phyloP scores from a whole-genome alignment of 1,140 invertebrate genomes.

The Argopecten irradians region DNA sequence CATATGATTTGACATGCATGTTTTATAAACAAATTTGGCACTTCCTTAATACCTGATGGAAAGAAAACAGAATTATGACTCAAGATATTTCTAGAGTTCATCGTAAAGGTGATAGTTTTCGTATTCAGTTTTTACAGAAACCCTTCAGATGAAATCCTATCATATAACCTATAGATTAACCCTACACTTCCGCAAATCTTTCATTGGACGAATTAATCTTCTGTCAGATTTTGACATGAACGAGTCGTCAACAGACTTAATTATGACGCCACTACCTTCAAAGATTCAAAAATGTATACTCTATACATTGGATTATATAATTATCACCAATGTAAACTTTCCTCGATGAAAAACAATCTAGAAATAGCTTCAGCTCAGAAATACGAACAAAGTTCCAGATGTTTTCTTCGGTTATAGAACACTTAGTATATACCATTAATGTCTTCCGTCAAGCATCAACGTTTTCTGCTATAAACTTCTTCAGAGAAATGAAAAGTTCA shows the following conservation, averaged over 20 bases:
- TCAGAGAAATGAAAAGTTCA: no score
- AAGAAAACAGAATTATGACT: background rate
- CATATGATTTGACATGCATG: background rate
- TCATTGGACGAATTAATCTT: background rate
- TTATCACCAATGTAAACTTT: background rate
- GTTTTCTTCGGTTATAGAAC: background rate
- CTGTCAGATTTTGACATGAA: constrained; percentile 8
- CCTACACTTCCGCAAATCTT: background rate
- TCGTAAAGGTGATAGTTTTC: background rate
- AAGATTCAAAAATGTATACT: background rate
- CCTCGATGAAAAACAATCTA: background rate
- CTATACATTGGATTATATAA: background rate
- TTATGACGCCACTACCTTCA: background rate
- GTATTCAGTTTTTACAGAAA: background rate
- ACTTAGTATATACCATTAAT: background rate
- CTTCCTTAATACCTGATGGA: background rate
- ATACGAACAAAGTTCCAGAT: background rate
- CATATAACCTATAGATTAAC: background rate
- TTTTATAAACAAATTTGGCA: constrained; percentile 12
- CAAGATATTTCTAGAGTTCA: background rate
- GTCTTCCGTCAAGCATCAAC: background rate
- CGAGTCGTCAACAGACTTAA: background rate
- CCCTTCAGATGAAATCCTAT: background rate
- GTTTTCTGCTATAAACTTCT: no score
- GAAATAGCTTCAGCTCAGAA: background rate